Evolutionary conservation across 2,113 vertebrate genomes (phyloP), one percentile per base, ranked within the genome.

Genomic region (Plotosus lineatus): DNA sequence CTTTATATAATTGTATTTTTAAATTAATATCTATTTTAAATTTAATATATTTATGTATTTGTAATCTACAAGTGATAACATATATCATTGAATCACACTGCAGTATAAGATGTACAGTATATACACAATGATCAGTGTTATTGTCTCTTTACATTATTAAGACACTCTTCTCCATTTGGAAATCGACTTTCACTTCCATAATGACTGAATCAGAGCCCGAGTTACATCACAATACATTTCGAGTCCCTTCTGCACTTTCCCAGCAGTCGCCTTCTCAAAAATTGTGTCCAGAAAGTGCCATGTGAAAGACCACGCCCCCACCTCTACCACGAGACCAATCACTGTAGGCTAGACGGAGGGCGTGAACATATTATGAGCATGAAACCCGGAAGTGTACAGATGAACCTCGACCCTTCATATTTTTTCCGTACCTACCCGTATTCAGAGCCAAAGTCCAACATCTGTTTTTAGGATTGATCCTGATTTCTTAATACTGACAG

Each of bases 111-210:
- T 68, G 38, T n/a, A 26, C 10, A 31, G 38, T n/a, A 26, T 21
- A 31, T 3, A 65, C 9, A 65, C 10, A 10, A 10, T 26, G 65
- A n/a, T n/a, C 63, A 42, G 21, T 40, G 36, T n/a, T 68, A 53
- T 38, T 51, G 4, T 42, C 19, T 31, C 26, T 17, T 48, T 88
- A 95, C 94, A 93, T 95, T 93, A 86, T 92, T 91, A 81, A 95
- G 92, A 72, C 94, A 95, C 85, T 95, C 94, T 83, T 95, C 94
- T 88, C 94, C 94, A 86, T 94, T 94, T 56, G 94, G 72, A 92
- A 85, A 88, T 95, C 94, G 42, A 94, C 93, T 85, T 94, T 93
- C 87, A 95, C 93, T 89, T 95, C 94, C 93, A 95, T 94, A 88
- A 94, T 93, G 86, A 95, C 93, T 51, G 93, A 92, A 87, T 95